These are phyloP conservation scores for Planiliza haematocheilus DNA, from an alignment of 2,113 vertebrate genomes.

Conservation along the genomic window DNA sequence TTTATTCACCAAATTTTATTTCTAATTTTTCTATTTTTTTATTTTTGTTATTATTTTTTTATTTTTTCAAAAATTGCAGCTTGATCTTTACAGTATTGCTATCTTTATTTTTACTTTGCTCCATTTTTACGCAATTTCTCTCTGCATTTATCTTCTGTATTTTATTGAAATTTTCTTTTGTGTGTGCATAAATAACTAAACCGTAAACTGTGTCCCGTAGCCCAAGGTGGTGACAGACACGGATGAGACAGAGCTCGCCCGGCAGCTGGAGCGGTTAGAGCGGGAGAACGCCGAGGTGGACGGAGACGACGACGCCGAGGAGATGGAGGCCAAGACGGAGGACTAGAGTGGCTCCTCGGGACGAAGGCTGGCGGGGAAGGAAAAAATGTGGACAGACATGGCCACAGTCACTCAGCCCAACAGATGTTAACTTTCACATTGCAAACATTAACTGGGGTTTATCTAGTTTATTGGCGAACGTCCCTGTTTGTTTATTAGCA, in stretches of 20 bases:
- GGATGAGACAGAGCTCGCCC: constrained; percentile 95
- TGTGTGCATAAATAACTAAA: background rate
- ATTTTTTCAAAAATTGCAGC: too few relatives aligned
- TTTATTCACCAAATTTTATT: too few relatives aligned
- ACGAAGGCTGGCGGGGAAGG: constrained; percentile 27
- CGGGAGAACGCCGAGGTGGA: constrained; percentile 97
- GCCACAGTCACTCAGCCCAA: constrained; percentile 44
- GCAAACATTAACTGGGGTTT: constrained; percentile 59
- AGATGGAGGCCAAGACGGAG: constrained; percentile 98
- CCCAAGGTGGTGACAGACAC: constrained; percentile 98
- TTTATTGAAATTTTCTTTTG: too few relatives aligned
- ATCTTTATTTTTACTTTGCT: too few relatives aligned
- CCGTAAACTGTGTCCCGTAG: constrained; percentile 68
- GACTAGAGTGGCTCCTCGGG: constrained; percentile 82
- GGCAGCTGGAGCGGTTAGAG: constrained; percentile 95
- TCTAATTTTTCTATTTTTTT: too few relatives aligned
- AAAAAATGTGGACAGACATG: constrained; percentile 49
- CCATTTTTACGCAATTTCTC: too few relatives aligned
- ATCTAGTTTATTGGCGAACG: constrained; percentile 58
- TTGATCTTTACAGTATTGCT: too few relatives aligned
- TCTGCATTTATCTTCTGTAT: too few relatives aligned
- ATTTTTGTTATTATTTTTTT: too few relatives aligned
- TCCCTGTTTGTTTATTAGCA: constrained; percentile 40
- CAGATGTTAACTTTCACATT: constrained; percentile 62
- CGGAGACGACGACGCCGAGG: constrained; percentile 95